These are phyloP conservation scores for Delichon dasypus DNA, from an alignment of 2,797 vertebrate genomes.

Conservation along the genomic window DNA sequence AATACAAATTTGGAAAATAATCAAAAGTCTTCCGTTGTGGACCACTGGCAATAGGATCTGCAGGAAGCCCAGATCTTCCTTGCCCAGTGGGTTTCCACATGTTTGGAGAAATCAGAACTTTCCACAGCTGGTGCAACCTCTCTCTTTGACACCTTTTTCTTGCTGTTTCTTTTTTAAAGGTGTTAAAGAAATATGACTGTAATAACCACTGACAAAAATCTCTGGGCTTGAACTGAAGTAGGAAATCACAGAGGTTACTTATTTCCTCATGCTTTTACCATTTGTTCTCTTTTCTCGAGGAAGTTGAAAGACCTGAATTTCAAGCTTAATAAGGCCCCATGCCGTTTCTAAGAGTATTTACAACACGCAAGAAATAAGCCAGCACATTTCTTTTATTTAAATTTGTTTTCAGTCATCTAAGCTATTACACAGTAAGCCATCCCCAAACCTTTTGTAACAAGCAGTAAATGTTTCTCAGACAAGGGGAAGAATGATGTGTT, in stretches of 20 bases:
- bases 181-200: slow-evolving; percentile 90
- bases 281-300: slow-evolving; percentile 83
- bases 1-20: slow-evolving; percentile 54
- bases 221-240: slow-evolving; percentile 91
- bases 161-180: slow-evolving; percentile 85
- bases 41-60: slow-evolving; percentile 28
- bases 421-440: slow-evolving; percentile 78
- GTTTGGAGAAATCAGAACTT: slow-evolving; percentile 69
- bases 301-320: slow-evolving; percentile 81
- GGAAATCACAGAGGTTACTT: slow-evolving; percentile 89
- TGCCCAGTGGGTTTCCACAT: slow-evolving; percentile 42
- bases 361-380: slow-evolving; percentile 75
- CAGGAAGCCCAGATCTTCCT: slow-evolving; percentile 66
- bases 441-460: slow-evolving; percentile 75
- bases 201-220: slow-evolving; percentile 98
- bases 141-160: slow-evolving; percentile 78
- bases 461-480: slow-evolving; percentile 76
- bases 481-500: slow-evolving; percentile 73
- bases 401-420: slow-evolving; percentile 82
- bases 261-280: slow-evolving; percentile 90
- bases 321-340: slow-evolving; percentile 82
- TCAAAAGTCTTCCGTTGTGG: slow-evolving; percentile 50
- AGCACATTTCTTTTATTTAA: slow-evolving; percentile 79
- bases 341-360: slow-evolving; percentile 79
- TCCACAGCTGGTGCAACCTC: slow-evolving; percentile 44